Evolutionary conservation across 2,113 vertebrate genomes (phyloP), one percentile per base, ranked within the genome.

Genomic region (Chamaetylas fuelleborni): DNA sequence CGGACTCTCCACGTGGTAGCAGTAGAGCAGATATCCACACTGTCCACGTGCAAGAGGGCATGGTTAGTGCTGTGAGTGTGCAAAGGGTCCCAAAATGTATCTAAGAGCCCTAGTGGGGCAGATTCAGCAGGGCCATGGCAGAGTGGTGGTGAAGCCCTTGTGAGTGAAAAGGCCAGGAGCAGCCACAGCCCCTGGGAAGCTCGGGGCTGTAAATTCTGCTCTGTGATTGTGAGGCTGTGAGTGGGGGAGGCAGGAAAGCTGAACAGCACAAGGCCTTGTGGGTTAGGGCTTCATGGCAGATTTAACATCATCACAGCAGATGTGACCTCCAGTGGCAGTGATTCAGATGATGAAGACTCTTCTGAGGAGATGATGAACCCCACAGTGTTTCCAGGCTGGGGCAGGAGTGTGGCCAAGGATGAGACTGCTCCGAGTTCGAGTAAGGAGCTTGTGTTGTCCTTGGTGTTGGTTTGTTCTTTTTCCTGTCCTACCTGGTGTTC

Each of bases 291-390:
- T 97, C 82, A 97, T 87, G 83, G 45, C 45, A 84, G 70, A 28
- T 96, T 87, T 95, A 81, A 95, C 91, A 60, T 94, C 89, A 94
- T 58, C 93, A 88, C 86, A 90, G 84, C 85, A 97, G 96, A 96
- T 56, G 45, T 86, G 92, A 88, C 79, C 76, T 91, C 95, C 76
- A 92, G 96, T 72, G 95, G 95, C 76, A 80, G 84, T 64, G 96
- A 60, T 66, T 90, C 76, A 28, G 94, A 95, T 57, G 94, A 96
- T 1, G 96, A 96, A 64, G 93, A 96, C 57, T 92, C 82, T 86
- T 88, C 83, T 2, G 92, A 95, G 72, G 88, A 96, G 47, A 11
- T 5, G 5, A 9, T 50, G 67, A n/a, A 89, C 47, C 12, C 94
- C 53, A 96, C 95, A 56, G 36, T 67, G 60, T 90, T 97, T 88